Percentiles rank a stretch among this genome's conserved stretches.
Evolutionary conservation across 2,797 vertebrate genomes (phyloP).

Genomic region (Poeciliopsis gracilis): DNA sequence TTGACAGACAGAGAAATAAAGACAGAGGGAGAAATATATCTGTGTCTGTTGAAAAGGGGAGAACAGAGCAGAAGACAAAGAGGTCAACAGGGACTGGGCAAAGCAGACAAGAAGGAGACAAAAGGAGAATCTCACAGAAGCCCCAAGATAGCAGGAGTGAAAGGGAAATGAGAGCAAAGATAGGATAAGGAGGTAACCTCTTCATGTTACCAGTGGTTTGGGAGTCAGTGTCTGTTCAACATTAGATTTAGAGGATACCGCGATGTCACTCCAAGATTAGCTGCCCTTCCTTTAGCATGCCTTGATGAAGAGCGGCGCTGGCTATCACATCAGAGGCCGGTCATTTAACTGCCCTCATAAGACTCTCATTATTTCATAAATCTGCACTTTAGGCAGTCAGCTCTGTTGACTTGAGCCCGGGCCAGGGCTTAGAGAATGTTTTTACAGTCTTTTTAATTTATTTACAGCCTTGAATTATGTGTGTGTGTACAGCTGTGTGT

Average conservation of each 20-base stretch:
- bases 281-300: conserved; percentile 47
- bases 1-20: conserved; percentile 30
- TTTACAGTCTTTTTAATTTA: conserved; percentile 61
- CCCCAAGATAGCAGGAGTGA: conserved; percentile 25
- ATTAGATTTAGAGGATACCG: conserved; percentile 47
- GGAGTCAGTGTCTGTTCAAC: conserved; percentile 39
- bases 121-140: conserved; percentile 53
- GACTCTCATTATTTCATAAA: conserved; percentile 75
- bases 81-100: conserved; percentile 47
- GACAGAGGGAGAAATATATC: conserved; percentile 16
- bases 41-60: conserved; percentile 24
- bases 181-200: conserved; percentile 50
- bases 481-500: conserved; percentile 7
- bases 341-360: conserved; percentile 60
- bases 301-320: conserved; percentile 51
- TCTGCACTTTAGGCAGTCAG: conserved; percentile 53
- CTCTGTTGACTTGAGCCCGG: conserved; percentile 57
- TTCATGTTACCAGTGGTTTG: conserved; percentile 43
- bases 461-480: conserved; percentile 52
- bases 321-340: conserved; percentile 61
- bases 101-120: conserved; percentile 63
- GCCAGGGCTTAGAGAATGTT: conserved; percentile 58
- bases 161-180: conserved; percentile 21
- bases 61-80: conserved; percentile 2
- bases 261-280: conserved; percentile 51